Evolutionary conservation across 2,113 vertebrate species (phyloP).

Genomic region (Apodemus sylvaticus): DNA sequence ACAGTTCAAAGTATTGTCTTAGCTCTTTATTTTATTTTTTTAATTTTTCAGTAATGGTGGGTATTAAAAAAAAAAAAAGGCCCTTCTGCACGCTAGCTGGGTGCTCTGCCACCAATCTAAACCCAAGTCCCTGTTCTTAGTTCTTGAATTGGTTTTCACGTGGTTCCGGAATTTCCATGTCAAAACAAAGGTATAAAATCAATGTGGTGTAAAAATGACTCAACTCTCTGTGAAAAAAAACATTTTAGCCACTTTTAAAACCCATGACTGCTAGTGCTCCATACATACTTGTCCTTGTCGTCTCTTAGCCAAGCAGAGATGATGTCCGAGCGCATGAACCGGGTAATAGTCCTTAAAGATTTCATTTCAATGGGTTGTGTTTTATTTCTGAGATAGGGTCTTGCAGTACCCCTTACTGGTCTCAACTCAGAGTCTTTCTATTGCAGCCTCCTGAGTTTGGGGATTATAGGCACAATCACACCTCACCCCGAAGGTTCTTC

Average conservation of each 20-base stretch:
- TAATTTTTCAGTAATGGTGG: no score
- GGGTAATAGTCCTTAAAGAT: background rate
- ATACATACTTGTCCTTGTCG: background rate
- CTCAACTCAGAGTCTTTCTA: background rate
- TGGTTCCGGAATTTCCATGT: conserved; percentile 31
- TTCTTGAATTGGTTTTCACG: background rate
- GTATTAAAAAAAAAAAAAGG: background rate
- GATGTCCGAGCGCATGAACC: background rate
- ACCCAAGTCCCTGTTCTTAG: background rate
- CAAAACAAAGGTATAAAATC: conserved; percentile 12
- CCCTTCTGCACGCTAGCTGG: background rate
- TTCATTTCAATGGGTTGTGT: no score
- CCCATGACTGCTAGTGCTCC: background rate
- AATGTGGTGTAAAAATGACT: background rate
- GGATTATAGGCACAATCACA: background rate
- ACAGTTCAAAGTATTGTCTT: background rate
- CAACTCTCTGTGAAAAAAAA: background rate
- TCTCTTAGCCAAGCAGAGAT: background rate
- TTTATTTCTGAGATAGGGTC: background rate
- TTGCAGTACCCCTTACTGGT: background rate
- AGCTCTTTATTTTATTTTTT: background rate
- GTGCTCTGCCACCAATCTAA: background rate
- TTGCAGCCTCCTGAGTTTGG: background rate
- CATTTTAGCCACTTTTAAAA: background rate
- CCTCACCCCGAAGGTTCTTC: background rate